A percentile compares a stretch with the other conserved stretches of the same genome.
These are phyloP conservation scores for Sphaeridia pumilis DNA, from an alignment of 2,888 invertebrate species.

Conservation along the genomic window DNA sequence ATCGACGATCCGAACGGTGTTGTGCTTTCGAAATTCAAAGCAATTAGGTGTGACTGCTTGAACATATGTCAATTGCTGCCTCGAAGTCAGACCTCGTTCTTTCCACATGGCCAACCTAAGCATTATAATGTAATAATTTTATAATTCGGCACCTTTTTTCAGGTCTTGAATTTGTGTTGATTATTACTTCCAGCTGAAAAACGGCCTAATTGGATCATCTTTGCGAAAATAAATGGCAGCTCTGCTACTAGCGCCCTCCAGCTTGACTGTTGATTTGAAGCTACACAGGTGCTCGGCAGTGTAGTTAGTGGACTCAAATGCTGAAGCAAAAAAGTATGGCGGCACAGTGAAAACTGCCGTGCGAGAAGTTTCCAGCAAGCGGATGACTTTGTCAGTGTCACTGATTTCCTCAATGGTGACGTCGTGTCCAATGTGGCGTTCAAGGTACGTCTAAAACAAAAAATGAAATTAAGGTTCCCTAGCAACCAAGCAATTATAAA, in stretches of 20 bases:
- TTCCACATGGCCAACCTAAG: conserved; percentile 6
- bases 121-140: not conserved
- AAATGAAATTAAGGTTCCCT: not conserved
- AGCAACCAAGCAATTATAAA: not conserved
- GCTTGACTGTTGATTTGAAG: not conserved
- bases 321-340: not conserved
- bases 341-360: not conserved
- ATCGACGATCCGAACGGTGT: not conserved
- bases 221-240: not conserved
- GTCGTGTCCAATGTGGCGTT: too few species aligned
- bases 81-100: not conserved
- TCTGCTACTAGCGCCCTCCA: not conserved
- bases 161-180: too few species aligned
- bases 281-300: not conserved
- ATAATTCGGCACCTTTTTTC: too few species aligned
- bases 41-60: not conserved
- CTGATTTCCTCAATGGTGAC: not conserved
- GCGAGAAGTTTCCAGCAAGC: too few species aligned
- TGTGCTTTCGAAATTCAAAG: not conserved
- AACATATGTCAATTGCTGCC: not conserved
- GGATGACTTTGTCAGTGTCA: too few species aligned
- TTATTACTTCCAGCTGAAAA: conserved; percentile 4
- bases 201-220: conserved; percentile 1
- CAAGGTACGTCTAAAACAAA: too few species aligned
- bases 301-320: not conserved